phyloP scores from a whole-genome alignment of 2,113 vertebrate species.

The Eidolon helvum region DNA sequence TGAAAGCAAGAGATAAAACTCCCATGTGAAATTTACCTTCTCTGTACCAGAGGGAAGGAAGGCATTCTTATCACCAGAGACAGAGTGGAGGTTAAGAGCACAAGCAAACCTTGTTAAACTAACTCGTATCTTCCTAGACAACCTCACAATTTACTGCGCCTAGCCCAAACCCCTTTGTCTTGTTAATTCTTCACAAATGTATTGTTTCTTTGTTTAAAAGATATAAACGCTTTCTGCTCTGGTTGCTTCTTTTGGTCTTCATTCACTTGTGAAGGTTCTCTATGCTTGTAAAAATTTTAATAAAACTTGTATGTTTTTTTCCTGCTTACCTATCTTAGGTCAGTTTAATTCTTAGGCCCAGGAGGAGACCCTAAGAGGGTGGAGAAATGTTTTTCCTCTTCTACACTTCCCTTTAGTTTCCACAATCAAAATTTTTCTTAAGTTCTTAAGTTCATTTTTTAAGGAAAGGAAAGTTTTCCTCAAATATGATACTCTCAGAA shows the following conservation, averaged over 20 bases:
- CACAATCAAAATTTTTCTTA: not conserved
- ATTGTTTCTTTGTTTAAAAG: not conserved
- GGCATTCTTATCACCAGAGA: not conserved
- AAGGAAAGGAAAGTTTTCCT: not conserved
- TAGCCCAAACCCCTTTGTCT: not conserved
- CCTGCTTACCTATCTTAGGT: not conserved
- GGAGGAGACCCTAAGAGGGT: not conserved
- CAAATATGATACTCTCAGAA: slow-evolving; percentile 10
- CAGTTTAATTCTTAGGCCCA: not conserved
- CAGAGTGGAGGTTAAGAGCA: not conserved
- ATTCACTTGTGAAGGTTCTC: not conserved
- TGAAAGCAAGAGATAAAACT: not conserved
- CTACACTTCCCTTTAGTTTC: not conserved
- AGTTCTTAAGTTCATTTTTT: not conserved
- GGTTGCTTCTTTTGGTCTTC: not conserved
- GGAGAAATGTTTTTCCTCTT: not conserved
- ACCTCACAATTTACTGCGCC: not conserved
- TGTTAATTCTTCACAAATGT: not conserved
- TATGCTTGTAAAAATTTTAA: not conserved
- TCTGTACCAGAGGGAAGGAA: not conserved
- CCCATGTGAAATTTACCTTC: not conserved
- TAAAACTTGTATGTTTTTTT: not conserved
- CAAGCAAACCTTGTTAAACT: not conserved
- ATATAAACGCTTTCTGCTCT: not conserved
- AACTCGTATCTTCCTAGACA: not conserved